Evolutionary conservation across 2,113 vertebrate species (phyloP).

Genomic region (Lathamus discolor): DNA sequence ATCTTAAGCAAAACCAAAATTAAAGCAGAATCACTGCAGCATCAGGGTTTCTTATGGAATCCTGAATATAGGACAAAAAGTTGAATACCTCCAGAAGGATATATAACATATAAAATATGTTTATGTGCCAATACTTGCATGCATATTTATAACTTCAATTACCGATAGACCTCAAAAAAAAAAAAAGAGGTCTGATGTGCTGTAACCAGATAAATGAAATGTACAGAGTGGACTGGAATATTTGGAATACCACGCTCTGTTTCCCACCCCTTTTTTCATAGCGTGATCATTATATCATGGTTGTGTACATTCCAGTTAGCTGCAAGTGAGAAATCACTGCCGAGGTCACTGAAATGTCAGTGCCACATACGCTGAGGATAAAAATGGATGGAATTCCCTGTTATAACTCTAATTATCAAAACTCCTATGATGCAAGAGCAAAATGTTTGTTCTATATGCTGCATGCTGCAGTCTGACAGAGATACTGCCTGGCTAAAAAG

Average conservation of each 20-base stretch:
- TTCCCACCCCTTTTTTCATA: not conserved
- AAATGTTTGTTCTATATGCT: not conserved
- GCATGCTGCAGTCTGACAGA: not conserved
- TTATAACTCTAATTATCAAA: conserved; percentile 13
- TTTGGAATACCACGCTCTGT: not conserved
- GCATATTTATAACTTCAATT: not conserved
- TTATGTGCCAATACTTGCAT: not conserved
- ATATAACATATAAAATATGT: not conserved
- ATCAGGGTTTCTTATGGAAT: not conserved
- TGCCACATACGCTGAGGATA: not conserved
- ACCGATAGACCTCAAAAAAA: not conserved
- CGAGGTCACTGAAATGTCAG: conserved; percentile 7
- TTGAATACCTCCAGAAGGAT: not conserved
- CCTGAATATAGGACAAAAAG: not conserved
- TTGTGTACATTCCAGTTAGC: conserved; percentile 45
- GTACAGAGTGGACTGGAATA: not conserved
- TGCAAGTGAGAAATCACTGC: conserved; percentile 32
- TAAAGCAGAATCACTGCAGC: not conserved
- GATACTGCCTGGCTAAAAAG: not conserved
- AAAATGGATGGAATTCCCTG: not conserved
- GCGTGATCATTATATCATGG: not conserved
- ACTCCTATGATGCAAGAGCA: not conserved
- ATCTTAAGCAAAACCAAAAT: conserved; percentile 47
- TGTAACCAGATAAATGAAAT: not conserved
- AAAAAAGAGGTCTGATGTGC: not conserved